phyloP scores from a whole-genome alignment of 2,113 vertebrate species.

The Ascaphus truei region DNA sequence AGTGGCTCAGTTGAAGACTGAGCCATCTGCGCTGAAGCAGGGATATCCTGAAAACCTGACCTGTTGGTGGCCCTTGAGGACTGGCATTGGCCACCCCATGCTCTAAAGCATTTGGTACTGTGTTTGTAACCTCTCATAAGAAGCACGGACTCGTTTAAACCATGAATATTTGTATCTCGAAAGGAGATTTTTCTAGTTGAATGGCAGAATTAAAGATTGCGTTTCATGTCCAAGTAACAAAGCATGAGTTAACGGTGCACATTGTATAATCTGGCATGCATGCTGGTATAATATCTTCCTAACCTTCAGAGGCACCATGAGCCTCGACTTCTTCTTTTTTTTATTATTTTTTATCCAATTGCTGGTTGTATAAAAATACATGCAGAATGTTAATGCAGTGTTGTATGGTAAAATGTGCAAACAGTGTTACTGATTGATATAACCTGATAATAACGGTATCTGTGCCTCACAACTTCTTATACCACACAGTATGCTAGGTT shows the following conservation, averaged over 20 bases:
- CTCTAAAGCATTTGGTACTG: slow-evolving; percentile 47
- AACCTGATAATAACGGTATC: slow-evolving; percentile 54
- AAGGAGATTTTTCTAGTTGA: slow-evolving; percentile 45
- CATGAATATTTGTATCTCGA: slow-evolving; percentile 35
- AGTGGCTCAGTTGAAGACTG: too few species aligned
- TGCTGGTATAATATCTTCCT: slow-evolving; percentile 55
- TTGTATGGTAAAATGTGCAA: slow-evolving; percentile 58
- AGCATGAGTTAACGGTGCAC: slow-evolving; percentile 55
- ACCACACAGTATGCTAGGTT: slow-evolving; percentile 55
- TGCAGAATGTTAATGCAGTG: slow-evolving; percentile 57
- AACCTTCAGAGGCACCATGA: slow-evolving; percentile 50
- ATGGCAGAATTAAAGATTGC: slow-evolving; percentile 51
- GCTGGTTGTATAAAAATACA: slow-evolving; percentile 62
- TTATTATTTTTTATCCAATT: slow-evolving; percentile 52
- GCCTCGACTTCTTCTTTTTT: slow-evolving; percentile 33
- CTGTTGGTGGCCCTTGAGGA: too few species aligned
- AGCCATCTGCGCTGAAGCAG: too few species aligned
- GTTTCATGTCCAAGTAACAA: slow-evolving; percentile 50
- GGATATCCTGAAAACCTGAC: too few species aligned
- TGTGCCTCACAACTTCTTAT: slow-evolving; percentile 58
- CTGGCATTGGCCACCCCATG: too few species aligned
- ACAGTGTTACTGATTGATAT: slow-evolving; percentile 62
- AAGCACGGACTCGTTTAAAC: slow-evolving; percentile 41
- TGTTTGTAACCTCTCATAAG: slow-evolving; percentile 47
- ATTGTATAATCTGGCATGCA: slow-evolving; percentile 58